Evolutionary conservation across 2,888 invertebrate genomes (phyloP).

Genomic region (Perdita meconis): DNA sequence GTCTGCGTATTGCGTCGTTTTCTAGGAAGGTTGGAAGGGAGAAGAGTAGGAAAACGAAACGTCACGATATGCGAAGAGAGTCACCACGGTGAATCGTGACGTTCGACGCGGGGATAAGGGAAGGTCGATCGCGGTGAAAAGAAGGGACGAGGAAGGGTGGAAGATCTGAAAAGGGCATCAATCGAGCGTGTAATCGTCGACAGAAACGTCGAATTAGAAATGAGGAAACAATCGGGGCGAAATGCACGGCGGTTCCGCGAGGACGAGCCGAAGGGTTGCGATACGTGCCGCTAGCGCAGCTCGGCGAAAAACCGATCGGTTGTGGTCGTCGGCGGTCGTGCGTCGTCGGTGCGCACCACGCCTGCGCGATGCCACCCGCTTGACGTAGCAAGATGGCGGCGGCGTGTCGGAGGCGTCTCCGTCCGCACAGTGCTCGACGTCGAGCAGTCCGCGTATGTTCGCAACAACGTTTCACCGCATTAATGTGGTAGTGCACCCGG

Average conservation of each 20-base stretch:
- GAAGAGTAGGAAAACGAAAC: too few relatives aligned
- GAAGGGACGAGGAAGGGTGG: background rate
- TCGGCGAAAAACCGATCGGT: conserved; percentile 63
- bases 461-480: conserved; percentile 72
- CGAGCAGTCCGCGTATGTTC: conserved; percentile 81
- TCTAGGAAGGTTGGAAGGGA: too few relatives aligned
- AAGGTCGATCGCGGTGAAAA: too few relatives aligned
- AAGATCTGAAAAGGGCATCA: conserved; percentile 5
- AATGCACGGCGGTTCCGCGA: conserved; percentile 51
- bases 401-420: conserved; percentile 84
- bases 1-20: conserved; percentile 21
- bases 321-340: conserved; percentile 46
- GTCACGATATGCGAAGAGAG: too few relatives aligned
- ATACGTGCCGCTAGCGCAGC: conserved; percentile 56
- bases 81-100: too few relatives aligned
- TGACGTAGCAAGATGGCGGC: conserved; percentile 82
- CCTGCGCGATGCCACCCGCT: conserved; percentile 75
- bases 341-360: conserved; percentile 69
- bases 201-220: conserved; percentile 48
- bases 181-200: conserved; percentile 39
- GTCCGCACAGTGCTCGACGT: conserved; percentile 82
- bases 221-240: conserved; percentile 45
- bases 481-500: conserved; percentile 58
- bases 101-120: too few relatives aligned
- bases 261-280: conserved; percentile 45